A percentile compares a stretch with the other conserved stretches of the same genome.
Evolutionary conservation across 1,140 invertebrate species (phyloP).

Genomic region (Heterodera schachtii): DNA sequence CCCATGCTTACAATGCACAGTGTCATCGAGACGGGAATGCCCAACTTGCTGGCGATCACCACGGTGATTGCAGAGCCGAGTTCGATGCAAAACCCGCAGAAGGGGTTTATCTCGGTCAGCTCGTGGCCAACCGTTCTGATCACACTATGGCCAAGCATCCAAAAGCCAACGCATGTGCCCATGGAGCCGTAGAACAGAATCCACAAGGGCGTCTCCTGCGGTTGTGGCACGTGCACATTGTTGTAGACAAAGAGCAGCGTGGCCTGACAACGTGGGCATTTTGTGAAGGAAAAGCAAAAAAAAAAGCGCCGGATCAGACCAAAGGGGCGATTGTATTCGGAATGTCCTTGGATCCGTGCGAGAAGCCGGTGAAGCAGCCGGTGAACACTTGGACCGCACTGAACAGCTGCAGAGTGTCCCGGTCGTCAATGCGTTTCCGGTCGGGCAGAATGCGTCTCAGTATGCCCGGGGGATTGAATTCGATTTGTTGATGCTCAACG

Average conservation of each 20-base stretch:
- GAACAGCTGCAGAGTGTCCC: conserved; percentile 42
- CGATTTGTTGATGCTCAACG: neutral
- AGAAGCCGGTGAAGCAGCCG: conserved; percentile 54
- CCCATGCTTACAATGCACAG: conserved; percentile 76
- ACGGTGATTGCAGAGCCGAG: conserved; percentile 92
- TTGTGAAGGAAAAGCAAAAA: neutral
- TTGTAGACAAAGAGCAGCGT: conserved; percentile 35
- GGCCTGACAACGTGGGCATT: no score
- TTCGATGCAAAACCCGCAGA: conserved; percentile 84
- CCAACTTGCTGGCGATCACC: conserved; percentile 88
- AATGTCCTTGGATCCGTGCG: conserved; percentile 80
- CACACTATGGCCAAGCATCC: conserved; percentile 59
- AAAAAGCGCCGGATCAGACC: conserved; percentile 26
- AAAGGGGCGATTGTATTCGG: conserved; percentile 40
- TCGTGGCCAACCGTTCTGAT: conserved; percentile 57
- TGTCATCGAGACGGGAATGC: conserved; percentile 91
- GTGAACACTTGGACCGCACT: conserved; percentile 50
- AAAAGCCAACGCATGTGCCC: conserved; percentile 56
- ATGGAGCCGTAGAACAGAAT: conserved; percentile 48
- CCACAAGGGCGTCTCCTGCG: conserved; percentile 43
- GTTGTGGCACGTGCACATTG: conserved; percentile 15
- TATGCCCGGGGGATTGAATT: conserved; percentile 19
- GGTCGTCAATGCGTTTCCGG: conserved; percentile 34
- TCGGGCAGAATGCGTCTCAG: conserved; percentile 50
- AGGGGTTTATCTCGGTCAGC: conserved; percentile 57